Percentiles rank a stretch among this genome's conserved stretches.
These are phyloP conservation scores for Sclerodermus sp. DNA, from an alignment of 2,888 invertebrate genomes.

Conservation along the genomic window DNA sequence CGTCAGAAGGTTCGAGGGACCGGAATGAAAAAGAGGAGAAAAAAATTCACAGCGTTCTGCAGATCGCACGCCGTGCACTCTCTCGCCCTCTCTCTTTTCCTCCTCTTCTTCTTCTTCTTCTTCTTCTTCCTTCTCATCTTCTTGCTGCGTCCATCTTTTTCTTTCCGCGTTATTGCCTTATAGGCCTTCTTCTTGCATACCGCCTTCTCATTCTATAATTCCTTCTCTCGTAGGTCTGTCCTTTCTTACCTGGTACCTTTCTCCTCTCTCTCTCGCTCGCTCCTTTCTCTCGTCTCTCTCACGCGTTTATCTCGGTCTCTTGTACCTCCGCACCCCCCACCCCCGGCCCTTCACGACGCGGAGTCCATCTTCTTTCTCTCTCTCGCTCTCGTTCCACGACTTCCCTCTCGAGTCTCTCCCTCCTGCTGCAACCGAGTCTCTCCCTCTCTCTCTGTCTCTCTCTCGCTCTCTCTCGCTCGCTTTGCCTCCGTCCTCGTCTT, in stretches of 20 bases:
- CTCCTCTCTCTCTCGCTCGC: no score
- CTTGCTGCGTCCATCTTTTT: no score
- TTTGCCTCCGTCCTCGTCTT: conserved; percentile 4
- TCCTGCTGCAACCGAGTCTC: background rate
- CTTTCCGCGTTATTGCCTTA: no score
- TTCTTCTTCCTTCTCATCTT: background rate
- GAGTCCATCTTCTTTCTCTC: conserved; percentile 11
- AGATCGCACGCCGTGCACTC: conserved; percentile 41
- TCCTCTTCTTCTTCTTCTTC: conserved; percentile 6
- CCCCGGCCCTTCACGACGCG: no score
- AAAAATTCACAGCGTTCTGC: conserved; percentile 41
- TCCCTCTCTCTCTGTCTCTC: conserved; percentile 1
- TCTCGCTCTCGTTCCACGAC: conserved; percentile 5
- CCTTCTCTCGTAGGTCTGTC: no score
- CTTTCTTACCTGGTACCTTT: no score
- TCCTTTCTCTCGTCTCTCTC: no score
- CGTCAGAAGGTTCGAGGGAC: conserved; percentile 7
- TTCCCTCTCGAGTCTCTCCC: conserved; percentile 2
- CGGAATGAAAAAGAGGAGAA: conserved; percentile 39
- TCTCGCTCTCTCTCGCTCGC: conserved; percentile 2
- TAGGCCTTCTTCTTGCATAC: no score
- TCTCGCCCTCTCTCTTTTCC: conserved; percentile 9
- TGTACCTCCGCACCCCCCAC: no score
- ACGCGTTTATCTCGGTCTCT: no score
- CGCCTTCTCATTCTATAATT: no score